Percentiles rank a stretch among this genome's conserved stretches.
Evolutionary conservation across 2,113 vertebrate species (phyloP).

Genomic region (rabbit (Oryctolagus cuniculus)): DNA sequence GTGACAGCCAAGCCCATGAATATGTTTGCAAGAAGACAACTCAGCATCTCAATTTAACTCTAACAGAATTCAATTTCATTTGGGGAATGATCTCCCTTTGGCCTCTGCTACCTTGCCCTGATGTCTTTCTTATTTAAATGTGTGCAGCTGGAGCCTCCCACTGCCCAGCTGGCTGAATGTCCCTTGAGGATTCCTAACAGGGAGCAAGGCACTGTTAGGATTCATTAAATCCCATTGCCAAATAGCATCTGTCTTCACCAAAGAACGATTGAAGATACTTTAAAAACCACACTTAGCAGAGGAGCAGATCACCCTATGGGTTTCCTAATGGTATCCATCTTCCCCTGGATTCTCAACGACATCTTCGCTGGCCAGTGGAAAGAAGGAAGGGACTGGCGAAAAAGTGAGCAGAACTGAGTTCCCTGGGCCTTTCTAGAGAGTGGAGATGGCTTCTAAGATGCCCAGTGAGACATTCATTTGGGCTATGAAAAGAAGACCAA

Average conservation of each 20-base stretch:
- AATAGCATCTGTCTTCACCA: neutral
- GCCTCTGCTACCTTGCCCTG: slow-evolving; percentile 59
- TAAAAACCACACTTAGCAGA: neutral
- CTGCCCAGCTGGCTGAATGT: neutral
- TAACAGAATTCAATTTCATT: slow-evolving; percentile 73
- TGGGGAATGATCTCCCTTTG: slow-evolving; percentile 54
- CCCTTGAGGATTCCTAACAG: slow-evolving; percentile 32
- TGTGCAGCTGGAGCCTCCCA: slow-evolving; percentile 50
- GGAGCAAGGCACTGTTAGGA: slow-evolving; percentile 14
- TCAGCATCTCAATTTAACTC: slow-evolving; percentile 73
- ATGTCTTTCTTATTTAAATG: slow-evolving; percentile 74
- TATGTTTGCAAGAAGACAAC: slow-evolving; percentile 59
- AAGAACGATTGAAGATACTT: neutral
- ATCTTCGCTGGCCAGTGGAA: neutral
- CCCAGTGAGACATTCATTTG: neutral
- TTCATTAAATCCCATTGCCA: slow-evolving; percentile 41
- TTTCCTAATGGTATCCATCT: neutral
- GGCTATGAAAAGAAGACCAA: neutral
- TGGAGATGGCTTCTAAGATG: neutral
- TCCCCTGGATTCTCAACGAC: neutral
- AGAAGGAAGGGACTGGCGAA: neutral
- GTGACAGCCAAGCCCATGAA: slow-evolving; percentile 60
- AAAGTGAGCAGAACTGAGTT: neutral
- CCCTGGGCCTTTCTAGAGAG: neutral
- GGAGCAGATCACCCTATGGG: neutral